Percentiles rank a stretch among this genome's conserved stretches.
Conservation (phyloP, 1,140 invertebrate species). For the Stegodyphus dumicola region DNA sequence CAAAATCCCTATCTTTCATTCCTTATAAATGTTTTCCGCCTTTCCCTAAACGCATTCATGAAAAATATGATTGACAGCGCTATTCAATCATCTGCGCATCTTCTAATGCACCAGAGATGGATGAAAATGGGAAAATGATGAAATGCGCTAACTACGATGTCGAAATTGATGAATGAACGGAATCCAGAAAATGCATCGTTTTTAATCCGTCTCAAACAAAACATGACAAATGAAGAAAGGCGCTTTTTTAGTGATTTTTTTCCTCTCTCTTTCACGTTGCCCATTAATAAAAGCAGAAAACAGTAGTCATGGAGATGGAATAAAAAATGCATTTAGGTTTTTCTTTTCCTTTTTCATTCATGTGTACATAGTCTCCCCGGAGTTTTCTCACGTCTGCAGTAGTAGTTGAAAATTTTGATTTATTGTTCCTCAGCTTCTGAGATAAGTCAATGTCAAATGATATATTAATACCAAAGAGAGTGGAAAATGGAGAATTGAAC, state of each 20-base stretch:
- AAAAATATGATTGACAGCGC: constrained; percentile 21
- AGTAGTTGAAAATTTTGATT: constrained; percentile 26
- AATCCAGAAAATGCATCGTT: constrained; percentile 6
- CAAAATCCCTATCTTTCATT: no score
- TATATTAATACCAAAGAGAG: constrained; percentile 21
- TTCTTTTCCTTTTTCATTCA: background rate
- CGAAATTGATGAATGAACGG: constrained; percentile 27
- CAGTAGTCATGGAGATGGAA: constrained; percentile 30
- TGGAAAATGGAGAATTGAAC: constrained; percentile 14
- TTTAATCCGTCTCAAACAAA: constrained; percentile 40
- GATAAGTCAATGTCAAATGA: constrained; percentile 44
- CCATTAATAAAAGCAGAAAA: constrained; percentile 35
- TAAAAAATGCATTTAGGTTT: constrained; percentile 6
- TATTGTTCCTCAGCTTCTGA: background rate
- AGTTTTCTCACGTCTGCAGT: background rate
- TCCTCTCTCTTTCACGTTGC: background rate
- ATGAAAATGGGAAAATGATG: constrained; percentile 56
- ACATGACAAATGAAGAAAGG: constrained; percentile 37
- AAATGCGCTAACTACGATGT: constrained; percentile 47
- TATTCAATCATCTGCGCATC: constrained; percentile 18
- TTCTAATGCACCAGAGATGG: constrained; percentile 12
- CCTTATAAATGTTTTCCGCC: no score
- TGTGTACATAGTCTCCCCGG: background rate
- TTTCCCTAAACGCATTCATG: no score
- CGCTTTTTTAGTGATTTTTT: background rate